Evolutionary conservation across 2,888 invertebrate species (phyloP).

Genomic region (Danaus chrysippus): DNA sequence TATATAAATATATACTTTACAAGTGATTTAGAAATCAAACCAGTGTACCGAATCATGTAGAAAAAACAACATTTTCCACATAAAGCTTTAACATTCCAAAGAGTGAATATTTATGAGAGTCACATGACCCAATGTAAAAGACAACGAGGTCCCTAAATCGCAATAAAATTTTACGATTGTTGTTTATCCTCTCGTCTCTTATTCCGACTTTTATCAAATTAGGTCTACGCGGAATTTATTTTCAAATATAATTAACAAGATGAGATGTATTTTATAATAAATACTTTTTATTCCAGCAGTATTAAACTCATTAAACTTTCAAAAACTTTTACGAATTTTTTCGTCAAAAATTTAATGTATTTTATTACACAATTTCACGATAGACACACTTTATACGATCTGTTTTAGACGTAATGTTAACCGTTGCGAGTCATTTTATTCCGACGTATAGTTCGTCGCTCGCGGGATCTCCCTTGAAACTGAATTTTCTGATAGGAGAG

Average conservation of each 20-base stretch:
- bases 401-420: slow-evolving; percentile 21
- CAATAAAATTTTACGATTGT: slow-evolving; percentile 25
- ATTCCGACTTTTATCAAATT: slow-evolving; percentile 16
- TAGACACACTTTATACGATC: slow-evolving; percentile 3
- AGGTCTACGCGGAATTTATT: background rate
- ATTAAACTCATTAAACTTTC: background rate
- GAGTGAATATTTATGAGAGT: slow-evolving; percentile 27
- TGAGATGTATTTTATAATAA: background rate
- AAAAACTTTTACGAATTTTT: background rate
- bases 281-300: background rate
- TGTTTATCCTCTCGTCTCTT: slow-evolving; percentile 8
- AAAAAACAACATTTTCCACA: slow-evolving; percentile 8
- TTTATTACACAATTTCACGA: slow-evolving; percentile 10
- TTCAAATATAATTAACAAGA: background rate
- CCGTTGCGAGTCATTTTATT: slow-evolving; percentile 39
- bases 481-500: slow-evolving; percentile 57
- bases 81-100: slow-evolving; percentile 21
- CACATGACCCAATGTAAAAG: slow-evolving; percentile 26
- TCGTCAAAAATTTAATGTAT: background rate
- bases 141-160: slow-evolving; percentile 22
- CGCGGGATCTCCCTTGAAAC: slow-evolving; percentile 50
- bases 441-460: slow-evolving; percentile 43
- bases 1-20: background rate
- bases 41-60: background rate
- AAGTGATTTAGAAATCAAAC: background rate